These are phyloP conservation scores for Netelia fuscicornis DNA, from an alignment of 2,888 invertebrate genomes.

Conservation along the genomic window DNA sequence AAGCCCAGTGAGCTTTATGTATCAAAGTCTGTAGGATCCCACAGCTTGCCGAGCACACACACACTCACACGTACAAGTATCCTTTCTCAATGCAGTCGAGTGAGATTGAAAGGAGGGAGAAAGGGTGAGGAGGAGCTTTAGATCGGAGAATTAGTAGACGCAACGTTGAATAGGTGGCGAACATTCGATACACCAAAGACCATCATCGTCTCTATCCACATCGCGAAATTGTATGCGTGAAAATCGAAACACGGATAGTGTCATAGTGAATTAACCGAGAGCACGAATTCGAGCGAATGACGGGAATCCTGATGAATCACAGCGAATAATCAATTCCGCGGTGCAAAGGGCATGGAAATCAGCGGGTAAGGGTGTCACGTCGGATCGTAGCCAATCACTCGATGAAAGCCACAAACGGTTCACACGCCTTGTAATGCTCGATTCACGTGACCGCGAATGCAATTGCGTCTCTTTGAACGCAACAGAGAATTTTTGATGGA, in stretches of 20 bases:
- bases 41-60: background rate
- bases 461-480: background rate
- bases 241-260: conserved; percentile 43
- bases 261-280: conserved; percentile 33
- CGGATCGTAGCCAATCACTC: conserved; percentile 52
- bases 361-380: conserved; percentile 40
- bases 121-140: conserved; percentile 7
- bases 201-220: background rate
- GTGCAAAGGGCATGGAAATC: conserved; percentile 44
- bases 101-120: conserved; percentile 4
- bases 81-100: background rate
- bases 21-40: conserved; percentile 11
- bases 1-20: conserved; percentile 15
- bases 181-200: conserved; percentile 26
- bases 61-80: background rate
- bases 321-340: conserved; percentile 28
- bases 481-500: background rate
- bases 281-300: conserved; percentile 5
- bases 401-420: conserved; percentile 39
- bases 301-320: conserved; percentile 33
- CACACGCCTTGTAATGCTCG: conserved; percentile 28
- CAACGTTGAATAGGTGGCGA: conserved; percentile 48
- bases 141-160: conserved; percentile 41
- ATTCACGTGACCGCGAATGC: background rate
- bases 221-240: conserved; percentile 25